Evolutionary conservation across 2,113 vertebrate species (phyloP).

Genomic region (Tympanuchus pallidicinctus): DNA sequence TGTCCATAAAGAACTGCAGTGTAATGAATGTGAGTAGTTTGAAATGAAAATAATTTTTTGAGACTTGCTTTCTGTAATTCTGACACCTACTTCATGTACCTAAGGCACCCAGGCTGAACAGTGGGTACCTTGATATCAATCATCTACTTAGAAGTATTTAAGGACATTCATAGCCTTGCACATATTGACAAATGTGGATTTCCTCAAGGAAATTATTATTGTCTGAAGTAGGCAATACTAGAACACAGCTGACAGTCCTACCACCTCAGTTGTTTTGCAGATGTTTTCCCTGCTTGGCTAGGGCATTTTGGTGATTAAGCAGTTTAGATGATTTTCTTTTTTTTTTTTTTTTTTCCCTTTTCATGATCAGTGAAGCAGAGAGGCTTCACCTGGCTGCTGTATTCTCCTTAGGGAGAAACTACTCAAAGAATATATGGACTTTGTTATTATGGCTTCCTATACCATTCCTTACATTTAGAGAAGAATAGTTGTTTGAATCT

Average conservation of each 20-base stretch:
- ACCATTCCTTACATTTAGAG: background rate
- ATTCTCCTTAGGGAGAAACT: background rate
- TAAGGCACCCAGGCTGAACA: background rate
- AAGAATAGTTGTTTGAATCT: background rate
- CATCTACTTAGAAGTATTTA: background rate
- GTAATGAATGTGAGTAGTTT: background rate
- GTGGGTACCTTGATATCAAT: background rate
- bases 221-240: background rate
- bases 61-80: background rate
- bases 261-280: background rate
- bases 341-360: background rate
- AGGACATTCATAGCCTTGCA: background rate
- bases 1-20: constrained; percentile 14
- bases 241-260: background rate
- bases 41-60: background rate
- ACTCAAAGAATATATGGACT: background rate
- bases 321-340: background rate
- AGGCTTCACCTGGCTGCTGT: background rate
- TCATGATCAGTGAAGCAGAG: background rate
- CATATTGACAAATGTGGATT: background rate
- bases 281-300: background rate
- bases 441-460: background rate
- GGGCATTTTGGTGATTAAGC: background rate
- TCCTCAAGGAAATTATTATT: background rate
- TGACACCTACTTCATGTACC: background rate